phyloP scores from a whole-genome alignment of 1,140 invertebrate genomes.

The Philotrypesis tridentata region DNA sequence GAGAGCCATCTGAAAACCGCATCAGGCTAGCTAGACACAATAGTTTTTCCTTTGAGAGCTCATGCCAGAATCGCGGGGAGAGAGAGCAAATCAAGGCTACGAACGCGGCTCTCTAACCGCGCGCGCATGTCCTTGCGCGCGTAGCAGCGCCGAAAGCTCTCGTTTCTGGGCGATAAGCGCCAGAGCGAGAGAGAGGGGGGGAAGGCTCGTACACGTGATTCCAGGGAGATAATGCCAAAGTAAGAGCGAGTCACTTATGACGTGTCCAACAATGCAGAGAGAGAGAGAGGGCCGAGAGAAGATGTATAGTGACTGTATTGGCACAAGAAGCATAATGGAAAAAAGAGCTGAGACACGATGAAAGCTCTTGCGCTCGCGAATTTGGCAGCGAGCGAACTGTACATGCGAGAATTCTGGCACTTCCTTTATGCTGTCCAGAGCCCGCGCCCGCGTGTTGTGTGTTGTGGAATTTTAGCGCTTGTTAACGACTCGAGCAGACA shows the following conservation, averaged over 20 bases:
- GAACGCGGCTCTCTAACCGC: too few relatives aligned
- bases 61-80: neutral
- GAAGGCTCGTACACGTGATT: too few relatives aligned
- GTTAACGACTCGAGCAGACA: slow-evolving; percentile 3
- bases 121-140: too few relatives aligned
- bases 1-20: neutral
- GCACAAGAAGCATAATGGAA: neutral
- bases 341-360: neutral
- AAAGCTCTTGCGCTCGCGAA: neutral
- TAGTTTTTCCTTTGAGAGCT: neutral
- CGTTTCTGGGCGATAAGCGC: too few relatives aligned
- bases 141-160: too few relatives aligned
- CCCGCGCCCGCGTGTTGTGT: too few relatives aligned
- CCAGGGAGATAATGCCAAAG: too few relatives aligned
- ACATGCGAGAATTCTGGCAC: neutral
- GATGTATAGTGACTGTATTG: neutral
- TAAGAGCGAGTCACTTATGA: neutral
- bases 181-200: too few relatives aligned
- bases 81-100: neutral
- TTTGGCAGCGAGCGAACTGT: slow-evolving; percentile 2
- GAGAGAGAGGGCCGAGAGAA: too few relatives aligned
- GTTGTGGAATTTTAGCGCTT: neutral
- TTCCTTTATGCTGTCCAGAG: neutral
- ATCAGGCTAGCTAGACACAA: neutral
- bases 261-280: neutral